These are phyloP conservation scores for Pelecanus crispus DNA, from an alignment of 2,113 vertebrate species.

Conservation along the genomic window DNA sequence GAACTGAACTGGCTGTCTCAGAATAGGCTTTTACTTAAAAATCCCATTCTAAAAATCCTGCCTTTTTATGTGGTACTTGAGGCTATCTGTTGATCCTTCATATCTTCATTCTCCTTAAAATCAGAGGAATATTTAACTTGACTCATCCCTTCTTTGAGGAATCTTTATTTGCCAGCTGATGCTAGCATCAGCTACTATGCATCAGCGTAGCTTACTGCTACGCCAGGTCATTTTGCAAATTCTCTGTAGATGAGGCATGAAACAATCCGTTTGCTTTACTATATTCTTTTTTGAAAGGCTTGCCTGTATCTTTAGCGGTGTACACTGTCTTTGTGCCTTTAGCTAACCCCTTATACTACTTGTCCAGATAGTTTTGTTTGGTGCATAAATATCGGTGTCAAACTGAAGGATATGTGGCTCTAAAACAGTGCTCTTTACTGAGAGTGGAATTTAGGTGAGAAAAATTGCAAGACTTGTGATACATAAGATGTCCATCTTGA, in stretches of 20 bases:
- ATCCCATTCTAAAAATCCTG: not conserved
- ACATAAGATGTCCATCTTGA: not conserved
- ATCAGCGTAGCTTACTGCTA: fast-evolving
- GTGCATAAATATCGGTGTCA: not conserved
- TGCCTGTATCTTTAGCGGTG: not conserved
- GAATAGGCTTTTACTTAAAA: not conserved
- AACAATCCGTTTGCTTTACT: not conserved
- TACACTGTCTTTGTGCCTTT: not conserved
- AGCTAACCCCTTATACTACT: not conserved
- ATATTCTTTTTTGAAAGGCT: not conserved
- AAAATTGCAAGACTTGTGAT: not conserved
- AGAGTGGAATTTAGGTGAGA: not conserved
- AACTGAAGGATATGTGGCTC: not conserved
- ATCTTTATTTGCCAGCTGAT: not conserved
- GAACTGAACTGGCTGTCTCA: not conserved
- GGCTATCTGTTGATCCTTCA: not conserved
- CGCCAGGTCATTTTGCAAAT: not conserved
- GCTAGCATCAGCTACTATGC: too few relatives aligned
- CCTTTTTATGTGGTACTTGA: not conserved
- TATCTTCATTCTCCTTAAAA: not conserved
- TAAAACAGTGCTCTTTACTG: not conserved
- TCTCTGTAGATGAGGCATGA: not conserved
- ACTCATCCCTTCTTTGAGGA: not conserved
- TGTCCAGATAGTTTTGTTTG: not conserved
- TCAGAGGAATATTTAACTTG: not conserved